Base-by-base conservation (phyloP, 2,888 invertebrate species). In the Rambutsinella grinnellia region DNA sequence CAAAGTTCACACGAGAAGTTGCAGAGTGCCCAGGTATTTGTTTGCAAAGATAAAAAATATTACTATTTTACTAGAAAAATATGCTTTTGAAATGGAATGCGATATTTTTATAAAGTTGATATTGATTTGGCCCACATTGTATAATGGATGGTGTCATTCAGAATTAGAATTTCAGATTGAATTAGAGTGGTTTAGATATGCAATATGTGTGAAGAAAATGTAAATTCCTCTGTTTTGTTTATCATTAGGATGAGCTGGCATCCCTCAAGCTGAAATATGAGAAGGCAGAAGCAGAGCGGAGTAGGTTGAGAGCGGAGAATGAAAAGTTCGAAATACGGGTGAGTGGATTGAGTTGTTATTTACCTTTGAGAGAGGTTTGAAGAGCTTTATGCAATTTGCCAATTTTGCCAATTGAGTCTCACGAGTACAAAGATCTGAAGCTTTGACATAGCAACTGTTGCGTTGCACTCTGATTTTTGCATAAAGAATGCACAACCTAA, bases 1-100 rank as follows among this genome's bases (percentile, higher is more conserved):
- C 95, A 97, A 87, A 90, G 96, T 79, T 96, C 96, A 23, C 97
- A 97, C 86, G 96, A 97, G 87, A 93, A 96, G 86, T 90, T 97
- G 76, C 92, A 93, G 81, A 91, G 93, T 75, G 94, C 93, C 86
- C 93, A 93, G 90, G 95, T 95, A 84, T 13, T n/a, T n/a, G n/a
- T n/a, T n/a, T n/a, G n/a, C n/a, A n/a, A n/a, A n/a, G n/a, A n/a
- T n/a, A 26, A 23, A 56, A 28, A 15, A 13, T 8, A 10, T 2
- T 72, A 47, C 46, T 10, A 46, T 65, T 49, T n/a, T n/a, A n/a
- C n/a, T n/a, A n/a, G n/a, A n/a, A n/a, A n/a, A 77, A 61, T 51
- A 68, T 67, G 66, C 28, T 21, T 53, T 24, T 10, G 17, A 36
- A 36, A 36, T 51, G 23, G 51, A 58, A 65, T 51, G 60, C 61